phyloP scores from a whole-genome alignment of 2,113 vertebrate genomes.

The Oreochromis tanganicae region DNA sequence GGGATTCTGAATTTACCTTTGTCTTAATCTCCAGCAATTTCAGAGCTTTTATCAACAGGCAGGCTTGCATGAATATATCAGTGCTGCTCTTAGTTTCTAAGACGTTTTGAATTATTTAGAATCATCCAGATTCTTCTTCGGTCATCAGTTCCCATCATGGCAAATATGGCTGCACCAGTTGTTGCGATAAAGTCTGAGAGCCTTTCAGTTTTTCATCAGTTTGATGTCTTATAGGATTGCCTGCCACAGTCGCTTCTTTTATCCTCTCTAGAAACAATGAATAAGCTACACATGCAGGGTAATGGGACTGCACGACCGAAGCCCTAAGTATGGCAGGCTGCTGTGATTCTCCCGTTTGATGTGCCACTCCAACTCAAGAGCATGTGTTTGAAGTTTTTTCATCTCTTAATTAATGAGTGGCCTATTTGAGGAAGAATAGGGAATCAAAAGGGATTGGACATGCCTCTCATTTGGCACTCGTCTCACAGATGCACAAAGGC shows the following conservation, averaged over 20 bases:
- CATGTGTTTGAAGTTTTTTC: slow-evolving; percentile 53
- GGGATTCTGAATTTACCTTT: background rate
- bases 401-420: slow-evolving; percentile 56
- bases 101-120: background rate
- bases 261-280: slow-evolving; percentile 2
- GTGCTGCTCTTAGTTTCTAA: background rate
- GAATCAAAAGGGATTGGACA: slow-evolving; percentile 26
- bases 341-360: slow-evolving; percentile 20
- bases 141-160: background rate
- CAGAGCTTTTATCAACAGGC: background rate
- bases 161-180: background rate
- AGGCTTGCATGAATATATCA: background rate
- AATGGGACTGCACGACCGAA: slow-evolving; percentile 1
- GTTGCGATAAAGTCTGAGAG: background rate
- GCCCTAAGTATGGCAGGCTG: background rate
- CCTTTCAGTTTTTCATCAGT: background rate
- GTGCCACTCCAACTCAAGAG: slow-evolving; percentile 34
- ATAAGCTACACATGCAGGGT: background rate
- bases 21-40: background rate
- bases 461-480: slow-evolving; percentile 10
- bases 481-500: slow-evolving; percentile 11
- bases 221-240: background rate
- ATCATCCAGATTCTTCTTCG: background rate
- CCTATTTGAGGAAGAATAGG: slow-evolving; percentile 41
- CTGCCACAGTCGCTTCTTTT: background rate